Evolutionary conservation across 2,888 invertebrate genomes (phyloP).

Genomic region (Reticulitermes lucifugus): DNA sequence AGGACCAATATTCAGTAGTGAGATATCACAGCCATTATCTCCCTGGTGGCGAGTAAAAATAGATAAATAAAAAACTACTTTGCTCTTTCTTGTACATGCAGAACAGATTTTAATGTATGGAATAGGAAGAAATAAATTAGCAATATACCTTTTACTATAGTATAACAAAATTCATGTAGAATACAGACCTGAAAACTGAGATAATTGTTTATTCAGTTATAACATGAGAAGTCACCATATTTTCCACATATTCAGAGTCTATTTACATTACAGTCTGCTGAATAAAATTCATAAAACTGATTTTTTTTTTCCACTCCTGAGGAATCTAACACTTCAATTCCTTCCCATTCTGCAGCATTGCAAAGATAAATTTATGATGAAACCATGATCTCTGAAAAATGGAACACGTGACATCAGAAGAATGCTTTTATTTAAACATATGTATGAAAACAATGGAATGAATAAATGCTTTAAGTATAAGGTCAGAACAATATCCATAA

Average conservation of each 20-base stretch:
- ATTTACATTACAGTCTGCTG: background rate
- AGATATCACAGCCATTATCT: too few relatives aligned
- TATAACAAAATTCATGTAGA: slow-evolving; percentile 7
- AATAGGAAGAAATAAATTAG: background rate
- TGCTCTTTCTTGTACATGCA: background rate
- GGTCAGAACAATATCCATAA: slow-evolving; percentile 13
- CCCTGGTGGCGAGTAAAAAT: too few relatives aligned
- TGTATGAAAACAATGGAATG: slow-evolving; percentile 35
- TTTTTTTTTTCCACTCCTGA: background rate
- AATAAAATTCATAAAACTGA: background rate
- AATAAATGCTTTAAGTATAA: slow-evolving; percentile 31
- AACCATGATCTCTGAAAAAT: background rate
- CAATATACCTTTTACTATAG: background rate
- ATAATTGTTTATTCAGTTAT: background rate
- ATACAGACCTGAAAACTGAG: background rate
- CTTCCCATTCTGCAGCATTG: background rate
- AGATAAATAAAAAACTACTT: too few relatives aligned
- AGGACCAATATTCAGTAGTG: too few relatives aligned
- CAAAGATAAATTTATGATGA: background rate
- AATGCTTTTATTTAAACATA: background rate
- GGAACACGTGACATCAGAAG: background rate
- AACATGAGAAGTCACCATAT: background rate
- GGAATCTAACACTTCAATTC: background rate
- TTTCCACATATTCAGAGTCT: background rate
- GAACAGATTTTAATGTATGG: background rate